Conservation (phyloP, 1,140 invertebrate genomes). For the Orchestia grillus region DNA sequence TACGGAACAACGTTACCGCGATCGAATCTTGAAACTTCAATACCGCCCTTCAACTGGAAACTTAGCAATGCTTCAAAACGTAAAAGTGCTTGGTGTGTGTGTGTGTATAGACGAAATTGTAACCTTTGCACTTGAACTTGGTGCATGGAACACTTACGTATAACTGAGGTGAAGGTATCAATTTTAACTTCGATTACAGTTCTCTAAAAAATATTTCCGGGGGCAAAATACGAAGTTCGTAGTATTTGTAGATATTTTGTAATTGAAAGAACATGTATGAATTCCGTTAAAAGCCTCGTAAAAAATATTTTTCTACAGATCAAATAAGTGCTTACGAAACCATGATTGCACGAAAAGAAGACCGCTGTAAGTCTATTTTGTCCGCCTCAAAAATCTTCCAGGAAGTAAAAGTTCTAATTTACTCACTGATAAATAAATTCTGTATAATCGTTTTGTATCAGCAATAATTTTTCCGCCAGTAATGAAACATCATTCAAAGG, state of each 20-base stretch:
- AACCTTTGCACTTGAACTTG: too few relatives aligned
- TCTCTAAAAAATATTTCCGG: background rate
- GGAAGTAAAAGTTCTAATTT: background rate
- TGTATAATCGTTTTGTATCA: background rate
- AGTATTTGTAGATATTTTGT: background rate
- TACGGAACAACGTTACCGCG: too few relatives aligned
- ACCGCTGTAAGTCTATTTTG: background rate
- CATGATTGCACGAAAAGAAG: too few relatives aligned
- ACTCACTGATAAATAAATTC: background rate
- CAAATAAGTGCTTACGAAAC: too few relatives aligned
- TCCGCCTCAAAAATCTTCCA: background rate
- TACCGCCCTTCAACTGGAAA: too few relatives aligned
- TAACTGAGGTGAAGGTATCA: background rate
- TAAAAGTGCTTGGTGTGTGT: background rate
- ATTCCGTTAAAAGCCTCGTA: background rate
- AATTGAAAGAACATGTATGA: background rate
- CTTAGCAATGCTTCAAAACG: too few relatives aligned
- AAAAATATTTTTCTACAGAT: background rate
- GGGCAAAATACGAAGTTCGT: background rate
- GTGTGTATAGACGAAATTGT: too few relatives aligned
- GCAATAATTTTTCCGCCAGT: background rate
- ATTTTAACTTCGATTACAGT: background rate
- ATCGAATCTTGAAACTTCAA: too few relatives aligned
- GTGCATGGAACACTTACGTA: background rate
- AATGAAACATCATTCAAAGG: background rate